Percentiles rank a stretch among this genome's conserved stretches.
phyloP scores from a whole-genome alignment of 2,113 vertebrate species.

The Australoheros scitulus region DNA sequence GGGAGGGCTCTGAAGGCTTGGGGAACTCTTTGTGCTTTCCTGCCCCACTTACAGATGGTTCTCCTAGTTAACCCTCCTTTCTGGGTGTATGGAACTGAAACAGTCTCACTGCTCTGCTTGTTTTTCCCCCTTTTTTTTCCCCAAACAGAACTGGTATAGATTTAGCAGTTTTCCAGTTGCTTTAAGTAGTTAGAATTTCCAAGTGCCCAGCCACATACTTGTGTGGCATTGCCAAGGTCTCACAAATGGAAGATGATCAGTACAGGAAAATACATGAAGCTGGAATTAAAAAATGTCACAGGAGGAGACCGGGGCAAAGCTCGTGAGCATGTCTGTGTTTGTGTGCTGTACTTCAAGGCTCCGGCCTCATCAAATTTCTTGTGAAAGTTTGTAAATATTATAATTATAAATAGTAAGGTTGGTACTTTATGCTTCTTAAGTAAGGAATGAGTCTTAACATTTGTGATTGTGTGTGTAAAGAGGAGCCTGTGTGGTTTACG shows the following conservation, averaged over 20 bases:
- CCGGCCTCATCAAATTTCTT: neutral
- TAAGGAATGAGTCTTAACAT: conserved; percentile 6
- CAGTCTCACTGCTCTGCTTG: conserved; percentile 46
- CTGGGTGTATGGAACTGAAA: conserved; percentile 59
- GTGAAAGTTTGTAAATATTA: conserved; percentile 26
- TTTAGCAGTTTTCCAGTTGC: conserved; percentile 57
- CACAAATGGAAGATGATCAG: conserved; percentile 51
- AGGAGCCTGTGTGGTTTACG: neutral
- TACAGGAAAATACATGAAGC: conserved; percentile 42
- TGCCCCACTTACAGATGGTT: conserved; percentile 61
- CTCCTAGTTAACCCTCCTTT: conserved; percentile 11
- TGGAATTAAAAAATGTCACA: conserved; percentile 41
- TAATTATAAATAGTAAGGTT: conserved; percentile 32
- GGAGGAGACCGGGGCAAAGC: conserved; percentile 3
- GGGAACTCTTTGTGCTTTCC: conserved; percentile 47
- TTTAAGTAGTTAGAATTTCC: conserved; percentile 60
- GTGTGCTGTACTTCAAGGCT: neutral
- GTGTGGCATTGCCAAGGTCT: conserved; percentile 53
- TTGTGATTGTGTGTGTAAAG: neutral
- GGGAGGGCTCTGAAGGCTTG: conserved; percentile 42
- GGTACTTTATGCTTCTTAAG: conserved; percentile 1
- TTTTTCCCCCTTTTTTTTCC: neutral
- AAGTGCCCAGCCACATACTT: conserved; percentile 38
- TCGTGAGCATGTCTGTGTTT: conserved; percentile 32
- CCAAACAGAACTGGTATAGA: conserved; percentile 40